Base-by-base conservation (phyloP, 2,888 invertebrate genomes). In the Rhaphigaster nebulosa region DNA sequence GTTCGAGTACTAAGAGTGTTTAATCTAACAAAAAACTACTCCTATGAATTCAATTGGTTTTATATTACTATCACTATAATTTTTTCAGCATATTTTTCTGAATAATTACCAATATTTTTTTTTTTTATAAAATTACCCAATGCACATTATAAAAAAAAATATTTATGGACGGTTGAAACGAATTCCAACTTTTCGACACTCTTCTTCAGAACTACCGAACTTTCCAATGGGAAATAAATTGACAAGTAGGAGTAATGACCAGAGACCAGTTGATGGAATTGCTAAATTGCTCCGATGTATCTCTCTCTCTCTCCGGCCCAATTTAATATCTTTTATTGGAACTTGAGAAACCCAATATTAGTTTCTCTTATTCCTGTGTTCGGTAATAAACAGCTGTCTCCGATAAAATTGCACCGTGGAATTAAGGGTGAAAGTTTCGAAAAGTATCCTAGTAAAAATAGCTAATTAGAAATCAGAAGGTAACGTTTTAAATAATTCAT, bases 221-320 rank as follows among this genome's bases (percentile, higher is more conserved):
- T 52, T 60, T 56, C 60, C 89, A 50, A 60, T 87, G 34, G 52
- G 87, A 87, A 87, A 34, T 52, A 56, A 56, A 87, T 87, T 87
- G 54, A 50, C 41, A 80, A 80, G 41, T 80, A 80, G 80, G 23
- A 41, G 41, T 80, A 80, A 38, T 45, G 41, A 80, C 80, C 13
- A 38, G 41, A 5, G 60, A 5, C 38, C 34, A 90, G 70, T 80
- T 89, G 65, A 65, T 45, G 60, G 41, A 52, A 90, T 90, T 80
- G 41, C 41, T 80, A 41, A 80, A 80, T 80, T 80, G 80, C 80
- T 26, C 26, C 1, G 41, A 23, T 80, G 76, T 23, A 13, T 41
- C 80, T 41, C 41, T 38, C 41, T 41, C 80, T 41, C 41, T 38
- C 41, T 80, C 0, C 13, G 41, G 26, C 80, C 41, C 26, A 41